phyloP scores from a whole-genome alignment of 2,888 invertebrate species.

The Eremobia ochroleuca region DNA sequence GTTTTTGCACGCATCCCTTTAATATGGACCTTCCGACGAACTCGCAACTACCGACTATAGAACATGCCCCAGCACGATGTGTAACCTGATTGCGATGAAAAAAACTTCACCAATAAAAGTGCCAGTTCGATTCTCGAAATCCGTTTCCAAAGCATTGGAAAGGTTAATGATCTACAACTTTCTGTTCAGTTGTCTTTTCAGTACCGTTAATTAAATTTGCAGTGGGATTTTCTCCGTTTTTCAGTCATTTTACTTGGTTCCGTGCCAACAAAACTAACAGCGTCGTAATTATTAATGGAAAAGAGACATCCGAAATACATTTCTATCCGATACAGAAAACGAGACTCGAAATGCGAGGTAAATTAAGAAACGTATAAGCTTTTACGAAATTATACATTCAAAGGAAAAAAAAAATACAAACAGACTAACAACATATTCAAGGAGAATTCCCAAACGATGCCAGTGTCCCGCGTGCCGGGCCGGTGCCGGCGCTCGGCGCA shows the following conservation, averaged over 20 bases:
- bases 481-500: constrained; percentile 64
- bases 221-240: constrained; percentile 22
- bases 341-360: constrained; percentile 22
- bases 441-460: constrained; percentile 53
- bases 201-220: constrained; percentile 62
- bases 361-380: constrained; percentile 50
- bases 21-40: constrained; percentile 71
- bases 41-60: constrained; percentile 68
- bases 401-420: constrained; percentile 42
- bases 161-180: constrained; percentile 70
- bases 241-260: constrained; percentile 22
- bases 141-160: constrained; percentile 55
- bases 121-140: constrained; percentile 67
- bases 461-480: constrained; percentile 46
- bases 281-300: constrained; percentile 23
- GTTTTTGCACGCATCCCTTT: constrained; percentile 83
- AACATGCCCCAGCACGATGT: constrained; percentile 66
- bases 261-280: constrained; percentile 29
- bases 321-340: constrained; percentile 31
- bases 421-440: constrained; percentile 52
- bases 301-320: constrained; percentile 32
- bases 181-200: constrained; percentile 60
- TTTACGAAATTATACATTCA: constrained; percentile 59
- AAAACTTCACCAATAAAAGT: constrained; percentile 72
- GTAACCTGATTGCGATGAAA: constrained; percentile 69